These are phyloP conservation scores for Leptocoma aspasia DNA, from an alignment of 2,113 vertebrate species.

Conservation along the genomic window DNA sequence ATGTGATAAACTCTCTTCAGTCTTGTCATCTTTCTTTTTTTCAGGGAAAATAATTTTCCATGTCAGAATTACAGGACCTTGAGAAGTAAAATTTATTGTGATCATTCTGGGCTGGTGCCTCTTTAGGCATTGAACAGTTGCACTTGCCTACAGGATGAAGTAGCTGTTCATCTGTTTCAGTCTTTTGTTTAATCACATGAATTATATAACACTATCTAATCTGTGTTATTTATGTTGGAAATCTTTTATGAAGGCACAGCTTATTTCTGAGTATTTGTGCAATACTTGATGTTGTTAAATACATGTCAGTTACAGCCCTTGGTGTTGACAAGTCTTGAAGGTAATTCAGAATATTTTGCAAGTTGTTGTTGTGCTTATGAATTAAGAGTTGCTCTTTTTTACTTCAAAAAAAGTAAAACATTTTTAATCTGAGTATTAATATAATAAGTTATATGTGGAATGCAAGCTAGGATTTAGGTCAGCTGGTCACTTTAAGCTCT, in stretches of 20 bases:
- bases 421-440: not conserved
- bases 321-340: not conserved
- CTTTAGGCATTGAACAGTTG: not conserved
- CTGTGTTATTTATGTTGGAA: not conserved
- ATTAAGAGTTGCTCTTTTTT: not conserved
- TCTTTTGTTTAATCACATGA: not conserved
- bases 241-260: not conserved
- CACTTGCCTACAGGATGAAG: not conserved
- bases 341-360: not conserved
- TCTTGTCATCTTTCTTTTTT: not conserved
- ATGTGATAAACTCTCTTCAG: not conserved
- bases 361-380: not conserved
- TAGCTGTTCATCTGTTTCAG: not conserved
- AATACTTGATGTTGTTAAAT: not conserved
- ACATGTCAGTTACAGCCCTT: not conserved
- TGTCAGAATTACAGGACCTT: not conserved
- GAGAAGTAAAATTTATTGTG: not conserved
- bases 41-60: not conserved
- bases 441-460: not conserved
- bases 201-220: not conserved
- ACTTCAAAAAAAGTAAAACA: not conserved
- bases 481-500: not conserved
- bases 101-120: not conserved
- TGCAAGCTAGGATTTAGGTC: not conserved
- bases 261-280: not conserved